These are phyloP conservation scores for Tragelaphus buxtoni DNA, from an alignment of 2,113 vertebrate genomes.

Conservation along the genomic window DNA sequence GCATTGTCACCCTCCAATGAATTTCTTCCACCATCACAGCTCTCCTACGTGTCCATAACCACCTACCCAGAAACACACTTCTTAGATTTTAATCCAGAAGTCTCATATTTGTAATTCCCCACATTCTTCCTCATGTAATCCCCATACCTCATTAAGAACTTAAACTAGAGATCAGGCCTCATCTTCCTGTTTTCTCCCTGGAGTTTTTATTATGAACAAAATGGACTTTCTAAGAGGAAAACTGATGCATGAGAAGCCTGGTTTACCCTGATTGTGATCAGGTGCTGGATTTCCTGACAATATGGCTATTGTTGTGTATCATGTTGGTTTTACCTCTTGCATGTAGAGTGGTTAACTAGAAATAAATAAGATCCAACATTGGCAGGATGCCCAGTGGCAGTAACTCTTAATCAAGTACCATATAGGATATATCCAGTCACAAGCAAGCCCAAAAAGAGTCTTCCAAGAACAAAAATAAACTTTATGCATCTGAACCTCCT, in stretches of 20 bases:
- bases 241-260: background rate
- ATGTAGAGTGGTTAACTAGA: background rate
- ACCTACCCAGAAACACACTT: background rate
- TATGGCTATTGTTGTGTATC: background rate
- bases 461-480: background rate
- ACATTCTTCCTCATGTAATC: background rate
- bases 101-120: background rate
- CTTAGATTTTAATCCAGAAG: background rate
- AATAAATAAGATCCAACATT: background rate
- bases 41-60: background rate
- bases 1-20: background rate
- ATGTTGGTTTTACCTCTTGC: background rate
- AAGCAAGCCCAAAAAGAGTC: background rate
- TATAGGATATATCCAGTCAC: background rate
- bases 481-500: background rate
- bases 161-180: background rate
- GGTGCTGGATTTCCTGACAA: background rate
- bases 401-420: background rate
- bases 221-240: conserved; percentile 5
- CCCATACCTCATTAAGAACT: background rate
- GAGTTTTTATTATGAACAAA: background rate
- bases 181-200: background rate
- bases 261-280: background rate
- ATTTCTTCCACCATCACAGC: background rate
- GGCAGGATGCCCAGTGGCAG: background rate